phyloP scores from a whole-genome alignment of 2,888 invertebrate species.

The Conchocele bisecta region DNA sequence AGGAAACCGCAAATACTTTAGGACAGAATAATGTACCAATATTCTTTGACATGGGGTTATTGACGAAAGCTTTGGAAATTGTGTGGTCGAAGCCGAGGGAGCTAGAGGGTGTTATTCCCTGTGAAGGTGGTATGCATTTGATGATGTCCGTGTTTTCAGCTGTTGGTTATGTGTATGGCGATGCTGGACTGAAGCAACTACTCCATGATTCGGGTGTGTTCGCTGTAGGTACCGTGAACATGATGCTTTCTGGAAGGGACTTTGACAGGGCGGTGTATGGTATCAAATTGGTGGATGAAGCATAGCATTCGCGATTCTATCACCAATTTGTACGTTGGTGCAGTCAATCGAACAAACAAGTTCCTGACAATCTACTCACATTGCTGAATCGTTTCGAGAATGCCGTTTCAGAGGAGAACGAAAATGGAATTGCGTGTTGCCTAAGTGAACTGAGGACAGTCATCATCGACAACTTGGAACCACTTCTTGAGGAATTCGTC shows the following conservation, averaged over 20 bases:
- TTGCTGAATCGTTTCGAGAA: too few relatives aligned
- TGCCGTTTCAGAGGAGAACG: too few relatives aligned
- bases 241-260: slow-evolving; percentile 1
- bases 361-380: too few relatives aligned
- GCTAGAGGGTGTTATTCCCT: slow-evolving; percentile 16
- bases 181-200: slow-evolving; percentile 12
- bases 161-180: slow-evolving; percentile 27
- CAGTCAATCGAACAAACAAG: too few relatives aligned
- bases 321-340: too few relatives aligned
- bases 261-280: background rate
- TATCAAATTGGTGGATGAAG: background rate
- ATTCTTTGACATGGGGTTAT: slow-evolving; percentile 29
- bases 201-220: slow-evolving; percentile 23
- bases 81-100: slow-evolving; percentile 13
- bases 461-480: too few relatives aligned
- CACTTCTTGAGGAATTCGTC: too few relatives aligned
- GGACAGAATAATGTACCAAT: slow-evolving; percentile 15
- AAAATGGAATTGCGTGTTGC: too few relatives aligned
- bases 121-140: slow-evolving; percentile 41
- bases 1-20: slow-evolving; percentile 22
- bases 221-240: slow-evolving; percentile 17
- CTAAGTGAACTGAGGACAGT: too few relatives aligned
- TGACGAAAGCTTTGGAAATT: slow-evolving; percentile 33
- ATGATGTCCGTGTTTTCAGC: slow-evolving; percentile 28
- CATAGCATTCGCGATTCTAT: background rate